Base-by-base conservation (phyloP, 1,140 invertebrate species). In the Trichomalopsis sarcophagae region DNA sequence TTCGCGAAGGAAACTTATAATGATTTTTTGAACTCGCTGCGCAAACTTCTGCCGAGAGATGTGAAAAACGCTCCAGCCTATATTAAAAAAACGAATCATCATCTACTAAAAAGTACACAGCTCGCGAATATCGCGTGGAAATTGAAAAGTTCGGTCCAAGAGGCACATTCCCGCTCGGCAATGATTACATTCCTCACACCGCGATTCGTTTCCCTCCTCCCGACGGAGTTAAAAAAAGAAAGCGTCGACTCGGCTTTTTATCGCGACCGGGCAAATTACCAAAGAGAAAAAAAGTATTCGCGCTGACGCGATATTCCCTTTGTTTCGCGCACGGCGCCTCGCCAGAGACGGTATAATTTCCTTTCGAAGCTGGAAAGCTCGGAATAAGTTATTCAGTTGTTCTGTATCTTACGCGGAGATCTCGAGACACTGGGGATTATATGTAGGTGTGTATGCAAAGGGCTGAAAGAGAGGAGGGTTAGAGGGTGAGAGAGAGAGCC, bases 61-160 rank as follows among this genome's bases (percentile, higher is more conserved):
- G 0, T 9, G 36, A 9, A 40, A 40, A 40, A 5, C 36, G 7
- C 7, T 40, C 7, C 36, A 6, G 36, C 5, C 5, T 40, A 40
- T 66, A 21, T 66, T 66, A 23, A 66, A 66, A 66, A 66, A 66
- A 66, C 0, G 62, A 66, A 66, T 66, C 11, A 44, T 44, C 10
- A 44, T 7, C 40, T 44, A 0, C 40, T 9, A 1, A 44, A 11
- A 44, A 44, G 40, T 44, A 44, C 36, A 69, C 5, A 36, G 33
- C 33, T 71, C 68, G n/a, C 27, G 68, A 71, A 71, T n/a, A 71
- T 71, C n/a, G 2, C 68, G 50, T 17, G 50, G 50, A 55, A 75
- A 75, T 75, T 75, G 74, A 75, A 75, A 75, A 75, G 74, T 75
- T 17, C 33, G 40, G 40, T 76, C 10, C 21, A 27, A 44, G 74